Evolutionary conservation across 2,888 invertebrate species (phyloP).

Genomic region (Leptinotarsa haldemani): DNA sequence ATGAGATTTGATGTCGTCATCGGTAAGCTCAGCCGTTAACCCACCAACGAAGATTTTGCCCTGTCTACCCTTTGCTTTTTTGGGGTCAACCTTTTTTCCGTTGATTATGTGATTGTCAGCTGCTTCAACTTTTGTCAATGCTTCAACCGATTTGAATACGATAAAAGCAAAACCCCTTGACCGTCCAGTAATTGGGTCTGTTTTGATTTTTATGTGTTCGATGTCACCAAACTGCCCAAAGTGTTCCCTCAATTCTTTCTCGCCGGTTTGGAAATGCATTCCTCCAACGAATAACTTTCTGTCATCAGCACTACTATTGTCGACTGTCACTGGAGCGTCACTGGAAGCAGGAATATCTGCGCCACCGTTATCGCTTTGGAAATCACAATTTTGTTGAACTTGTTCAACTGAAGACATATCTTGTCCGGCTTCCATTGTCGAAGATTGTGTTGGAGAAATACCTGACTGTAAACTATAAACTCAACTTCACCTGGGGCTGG

Average conservation of each 20-base stretch:
- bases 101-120: slow-evolving; percentile 92
- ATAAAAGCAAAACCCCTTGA: slow-evolving; percentile 98
- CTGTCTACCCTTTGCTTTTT: slow-evolving; percentile 93
- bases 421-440: background rate
- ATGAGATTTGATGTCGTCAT: slow-evolving; percentile 93
- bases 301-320: slow-evolving; percentile 53
- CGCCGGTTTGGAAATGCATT: slow-evolving; percentile 97
- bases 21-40: slow-evolving; percentile 89
- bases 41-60: slow-evolving; percentile 98
- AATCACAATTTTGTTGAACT: background rate
- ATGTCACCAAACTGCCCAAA: slow-evolving; percentile 95
- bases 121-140: slow-evolving; percentile 91
- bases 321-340: background rate
- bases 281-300: slow-evolving; percentile 99
- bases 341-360: background rate
- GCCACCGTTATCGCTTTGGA: background rate
- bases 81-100: slow-evolving; percentile 95
- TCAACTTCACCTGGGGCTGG: no score
- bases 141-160: slow-evolving; percentile 88
- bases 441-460: background rate
- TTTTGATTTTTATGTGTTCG: slow-evolving; percentile 96
- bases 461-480: background rate
- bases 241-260: slow-evolving; percentile 95
- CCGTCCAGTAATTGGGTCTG: slow-evolving; percentile 93
- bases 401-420: background rate